Conservation (phyloP, 2,113 vertebrate genomes). For the Papio anubis region DNA sequence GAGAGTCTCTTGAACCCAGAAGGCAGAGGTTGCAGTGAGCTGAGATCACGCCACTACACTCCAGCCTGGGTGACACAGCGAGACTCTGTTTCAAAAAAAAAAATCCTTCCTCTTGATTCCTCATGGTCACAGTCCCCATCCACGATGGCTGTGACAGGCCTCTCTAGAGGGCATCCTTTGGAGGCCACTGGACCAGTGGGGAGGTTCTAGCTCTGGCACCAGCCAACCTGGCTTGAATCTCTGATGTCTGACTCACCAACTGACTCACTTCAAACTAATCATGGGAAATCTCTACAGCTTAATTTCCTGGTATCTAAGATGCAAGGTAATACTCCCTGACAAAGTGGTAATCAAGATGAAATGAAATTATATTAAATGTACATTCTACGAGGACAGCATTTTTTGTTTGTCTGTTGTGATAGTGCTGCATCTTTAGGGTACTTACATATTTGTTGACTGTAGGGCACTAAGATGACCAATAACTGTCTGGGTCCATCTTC, state of each 20-base stretch:
- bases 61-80: neutral
- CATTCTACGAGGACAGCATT: neutral
- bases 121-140: neutral
- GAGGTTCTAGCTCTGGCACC: neutral
- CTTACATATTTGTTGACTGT: neutral
- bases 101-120: too few relatives aligned
- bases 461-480: neutral
- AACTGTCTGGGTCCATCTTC: neutral
- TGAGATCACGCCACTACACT: neutral
- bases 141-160: neutral
- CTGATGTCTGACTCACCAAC: too few relatives aligned
- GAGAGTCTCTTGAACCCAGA: neutral
- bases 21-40: neutral
- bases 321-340: neutral
- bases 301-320: neutral
- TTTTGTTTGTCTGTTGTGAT: too few relatives aligned
- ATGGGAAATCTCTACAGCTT: neutral
- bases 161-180: neutral
- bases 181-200: neutral
- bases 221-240: neutral
- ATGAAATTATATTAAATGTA: fast-evolving
- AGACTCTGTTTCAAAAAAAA: neutral
- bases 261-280: neutral
- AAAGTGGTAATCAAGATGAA: neutral
- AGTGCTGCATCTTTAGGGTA: fast-evolving